Evolutionary conservation across 2,113 vertebrate genomes (phyloP), one percentile per base, ranked within the genome.

Genomic region (Silurus asotus): DNA sequence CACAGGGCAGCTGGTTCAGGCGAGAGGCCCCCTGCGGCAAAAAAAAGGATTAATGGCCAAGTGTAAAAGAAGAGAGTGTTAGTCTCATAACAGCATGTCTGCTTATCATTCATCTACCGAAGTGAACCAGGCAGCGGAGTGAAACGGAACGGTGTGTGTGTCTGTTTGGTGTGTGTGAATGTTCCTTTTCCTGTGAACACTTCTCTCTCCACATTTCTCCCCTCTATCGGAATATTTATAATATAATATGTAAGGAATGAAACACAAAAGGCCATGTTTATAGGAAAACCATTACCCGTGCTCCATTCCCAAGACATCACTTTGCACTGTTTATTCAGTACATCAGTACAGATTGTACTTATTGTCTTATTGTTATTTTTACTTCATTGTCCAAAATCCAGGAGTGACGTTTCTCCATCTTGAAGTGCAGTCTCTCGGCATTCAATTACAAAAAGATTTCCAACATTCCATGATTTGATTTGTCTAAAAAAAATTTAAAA

Each of bases 31-130:
- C 86, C 75, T 74, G 78, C 53, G 72, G 84, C 76, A 81, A 79
- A 69, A 80, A 80, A 81, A 69, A 87, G 88, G 88, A 85, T 89
- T 89, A 85, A 87, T 83, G 83, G 83, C 86, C 56, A 79, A 85
- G 72, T 81, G 85, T 65, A 69, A 64, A 76, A 79, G 86, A 84
- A 82, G 69, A 81, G 85, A 64, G 83, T 87, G 62, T 74, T 62
- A 87, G 74, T 72, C 45, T 70, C 79, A 56, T 74, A 75, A 85
- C 79, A 84, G 81, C 83, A 84, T 80, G 88, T 87, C 72, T 70
- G 77, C 72, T 83, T 87, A 89, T 89, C 86, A 81, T 72, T 82
- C 69, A 86, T 75, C 85, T 62, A 81, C 56, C 79, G 56, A 37
- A 82, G 70, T 61, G 28, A 76, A 62, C 37, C 80, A 77, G 28